Conservation (phyloP, 2,888 invertebrate genomes). For the Limnephilus auricula region DNA sequence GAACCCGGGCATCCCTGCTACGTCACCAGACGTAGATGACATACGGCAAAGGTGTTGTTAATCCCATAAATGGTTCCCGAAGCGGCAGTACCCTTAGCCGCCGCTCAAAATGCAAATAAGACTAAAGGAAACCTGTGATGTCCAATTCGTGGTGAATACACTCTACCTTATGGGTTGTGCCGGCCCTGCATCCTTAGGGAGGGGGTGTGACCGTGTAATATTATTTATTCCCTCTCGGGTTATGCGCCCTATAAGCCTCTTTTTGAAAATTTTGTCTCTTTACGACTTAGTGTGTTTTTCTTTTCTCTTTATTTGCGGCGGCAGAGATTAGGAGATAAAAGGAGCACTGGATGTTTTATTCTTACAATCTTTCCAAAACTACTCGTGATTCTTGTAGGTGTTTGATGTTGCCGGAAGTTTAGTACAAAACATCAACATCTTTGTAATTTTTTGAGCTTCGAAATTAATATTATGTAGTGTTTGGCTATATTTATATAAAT, state of each 20-base stretch:
- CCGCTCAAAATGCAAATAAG: not conserved
- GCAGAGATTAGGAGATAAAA: constrained; percentile 62
- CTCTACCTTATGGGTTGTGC: not conserved
- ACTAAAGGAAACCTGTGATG: not conserved
- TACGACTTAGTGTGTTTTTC: constrained; percentile 36
- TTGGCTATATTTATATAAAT: no score
- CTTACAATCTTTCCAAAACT: not conserved
- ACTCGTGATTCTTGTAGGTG: not conserved
- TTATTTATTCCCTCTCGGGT: constrained; percentile 61
- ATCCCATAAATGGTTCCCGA: no score
- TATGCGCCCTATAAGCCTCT: constrained; percentile 52
- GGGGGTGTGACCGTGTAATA: constrained; percentile 47
- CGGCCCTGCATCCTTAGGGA: constrained; percentile 39
- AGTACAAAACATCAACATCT: no score
- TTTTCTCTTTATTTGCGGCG: constrained; percentile 56
- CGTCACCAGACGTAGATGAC: no score
- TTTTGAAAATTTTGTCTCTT: constrained; percentile 59
- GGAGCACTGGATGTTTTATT: constrained; percentile 19
- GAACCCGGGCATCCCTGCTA: no score
- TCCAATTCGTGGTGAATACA: not conserved
- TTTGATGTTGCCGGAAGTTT: not conserved
- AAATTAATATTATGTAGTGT: no score
- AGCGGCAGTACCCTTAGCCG: no score
- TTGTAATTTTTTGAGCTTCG: no score
- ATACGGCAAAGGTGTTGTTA: no score